These are phyloP conservation scores for Amblyjoppa fuscipennis DNA, from an alignment of 2,888 invertebrate genomes.

Conservation along the genomic window DNA sequence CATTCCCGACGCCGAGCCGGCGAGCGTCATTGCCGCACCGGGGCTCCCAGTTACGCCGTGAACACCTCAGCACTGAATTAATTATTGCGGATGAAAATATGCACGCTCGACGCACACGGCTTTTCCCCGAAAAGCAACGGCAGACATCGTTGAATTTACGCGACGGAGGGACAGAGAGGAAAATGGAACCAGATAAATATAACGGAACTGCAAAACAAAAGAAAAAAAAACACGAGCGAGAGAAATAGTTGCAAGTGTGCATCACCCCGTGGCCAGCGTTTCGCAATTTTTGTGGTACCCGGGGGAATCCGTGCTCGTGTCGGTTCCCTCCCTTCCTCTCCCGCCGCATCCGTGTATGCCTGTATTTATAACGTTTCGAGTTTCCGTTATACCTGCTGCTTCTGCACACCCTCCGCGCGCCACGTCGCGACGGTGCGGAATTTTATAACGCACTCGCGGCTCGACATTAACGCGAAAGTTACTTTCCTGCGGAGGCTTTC, in stretches of 20 bases:
- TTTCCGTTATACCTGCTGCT: constrained; percentile 40
- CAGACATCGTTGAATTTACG: constrained; percentile 49
- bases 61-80: constrained; percentile 33
- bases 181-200: constrained; percentile 38
- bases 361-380: constrained; percentile 6
- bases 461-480: constrained; percentile 68
- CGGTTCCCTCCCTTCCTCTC: not conserved
- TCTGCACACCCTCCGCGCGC: constrained; percentile 36
- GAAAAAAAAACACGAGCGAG: not conserved
- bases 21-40: not conserved
- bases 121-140: constrained; percentile 29
- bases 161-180: constrained; percentile 30
- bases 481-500: constrained; percentile 56
- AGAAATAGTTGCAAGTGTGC: constrained; percentile 30
- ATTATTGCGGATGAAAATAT: constrained; percentile 41
- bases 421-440: constrained; percentile 46
- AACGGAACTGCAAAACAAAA: constrained; percentile 8
- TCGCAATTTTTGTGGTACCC: constrained; percentile 46
- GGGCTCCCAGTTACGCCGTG: not conserved
- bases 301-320: constrained; percentile 38
- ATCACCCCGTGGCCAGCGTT: constrained; percentile 28
- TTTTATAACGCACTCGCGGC: constrained; percentile 70
- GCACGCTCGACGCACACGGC: constrained; percentile 28
- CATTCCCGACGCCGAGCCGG: not conserved
- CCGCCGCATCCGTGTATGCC: not conserved